phyloP scores from a whole-genome alignment of 1,140 invertebrate species.

The Drosophila arawakana region DNA sequence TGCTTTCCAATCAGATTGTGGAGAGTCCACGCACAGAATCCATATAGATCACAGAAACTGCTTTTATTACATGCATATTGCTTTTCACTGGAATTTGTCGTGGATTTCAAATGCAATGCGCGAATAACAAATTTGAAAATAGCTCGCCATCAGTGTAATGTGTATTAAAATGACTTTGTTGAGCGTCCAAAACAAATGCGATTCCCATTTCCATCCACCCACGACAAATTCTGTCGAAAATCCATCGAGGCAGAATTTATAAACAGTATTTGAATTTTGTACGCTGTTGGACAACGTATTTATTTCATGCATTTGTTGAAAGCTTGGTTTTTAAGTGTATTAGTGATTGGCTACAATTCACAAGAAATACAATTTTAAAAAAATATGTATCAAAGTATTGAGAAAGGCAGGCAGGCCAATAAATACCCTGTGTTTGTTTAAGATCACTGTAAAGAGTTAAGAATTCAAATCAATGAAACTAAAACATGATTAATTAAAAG shows the following conservation, averaged over 20 bases:
- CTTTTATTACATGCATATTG: constrained; percentile 1
- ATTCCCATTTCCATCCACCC: not conserved
- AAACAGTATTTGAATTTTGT: constrained; percentile 4
- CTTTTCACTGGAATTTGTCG: constrained; percentile 4
- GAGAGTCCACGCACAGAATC: not conserved
- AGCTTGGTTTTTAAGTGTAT: constrained; percentile 5
- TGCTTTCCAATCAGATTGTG: too few relatives aligned
- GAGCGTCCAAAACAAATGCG: not conserved
- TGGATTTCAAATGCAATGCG: not conserved
- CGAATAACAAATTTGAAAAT: constrained; percentile 8
- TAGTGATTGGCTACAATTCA: not conserved
- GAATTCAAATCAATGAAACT: too few relatives aligned
- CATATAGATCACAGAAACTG: not conserved
- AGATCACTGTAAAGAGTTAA: too few relatives aligned
- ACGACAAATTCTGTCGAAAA: not conserved
- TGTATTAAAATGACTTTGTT: constrained; percentile 11
- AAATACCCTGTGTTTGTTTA: too few relatives aligned
- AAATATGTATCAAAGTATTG: not conserved
- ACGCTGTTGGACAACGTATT: not conserved
- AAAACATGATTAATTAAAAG: too few relatives aligned
- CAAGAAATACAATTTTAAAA: not conserved
- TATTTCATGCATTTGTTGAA: constrained; percentile 13
- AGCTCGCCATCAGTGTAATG: not conserved
- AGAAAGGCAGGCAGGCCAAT: too few relatives aligned
- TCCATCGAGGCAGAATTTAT: constrained; percentile 20